Base-by-base conservation (phyloP, 2,888 invertebrate genomes). In the Tenthredo distinguenda region DNA sequence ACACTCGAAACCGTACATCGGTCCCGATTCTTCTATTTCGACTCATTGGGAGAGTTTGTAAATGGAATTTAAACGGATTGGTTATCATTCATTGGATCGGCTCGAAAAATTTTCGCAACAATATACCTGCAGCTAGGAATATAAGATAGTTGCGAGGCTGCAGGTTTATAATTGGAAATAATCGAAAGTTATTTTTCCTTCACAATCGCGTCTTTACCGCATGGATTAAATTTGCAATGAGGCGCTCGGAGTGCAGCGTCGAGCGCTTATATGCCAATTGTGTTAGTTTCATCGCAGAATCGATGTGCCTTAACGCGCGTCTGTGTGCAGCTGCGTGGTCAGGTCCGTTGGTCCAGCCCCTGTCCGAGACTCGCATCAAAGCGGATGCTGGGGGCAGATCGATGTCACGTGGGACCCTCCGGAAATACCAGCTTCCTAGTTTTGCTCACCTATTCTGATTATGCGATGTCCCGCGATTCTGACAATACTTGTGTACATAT, bases 401-500 rank as follows among this genome's bases (percentile, higher is more conserved):
- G 92, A 93, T 93, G 92, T 93, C 92, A 92, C 92, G 92, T 92
- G 91, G 83, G 91, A 92, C 92, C 92, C 93, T 92, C 92, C 92
- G 93, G 92, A 93, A 92, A 92, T 91, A 92, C 90, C 91, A 90
- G 91, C 92, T 93, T 93, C 92, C 92, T 92, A 92, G 92, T 91
- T 90, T 91, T 91, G 90, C 92, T 92, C 92, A 91, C 91, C 92
- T 92, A 92, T 90, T 91, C 91, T 90, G 91, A 65, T 47, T 68
- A 83, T 37, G 37, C 55, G 50, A 40, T 62, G 81, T 62, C 81
- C 81, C 58, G 81, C 58, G 62, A 62, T 81, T 62, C 37, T 15
- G 62, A 81, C 58, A 81, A 62, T 62, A 62, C 72, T 74, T 43
- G 43, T 43, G 12, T 21, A 40, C 43, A n/a, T n/a, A 34, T n/a